Percentiles rank a stretch among this genome's conserved stretches.
These are phyloP conservation scores for Anthopleura xanthogrammica DNA, from an alignment of 92 coral and sea anemone genomes.

Conservation along the genomic window DNA sequence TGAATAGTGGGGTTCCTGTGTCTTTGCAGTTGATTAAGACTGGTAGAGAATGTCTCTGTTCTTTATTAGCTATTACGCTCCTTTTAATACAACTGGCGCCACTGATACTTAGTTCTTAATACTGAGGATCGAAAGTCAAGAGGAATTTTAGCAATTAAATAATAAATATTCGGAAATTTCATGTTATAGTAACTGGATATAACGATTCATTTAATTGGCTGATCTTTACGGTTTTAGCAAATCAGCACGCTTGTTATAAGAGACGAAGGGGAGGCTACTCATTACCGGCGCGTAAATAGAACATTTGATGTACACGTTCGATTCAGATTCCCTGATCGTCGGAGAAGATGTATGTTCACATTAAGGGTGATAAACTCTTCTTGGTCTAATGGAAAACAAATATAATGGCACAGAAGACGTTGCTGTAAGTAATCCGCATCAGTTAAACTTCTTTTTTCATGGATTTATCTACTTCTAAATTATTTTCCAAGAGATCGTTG, in stretches of 20 bases:
- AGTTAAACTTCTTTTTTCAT: background rate
- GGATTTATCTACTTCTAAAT: constrained; percentile 1
- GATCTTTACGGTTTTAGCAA: background rate
- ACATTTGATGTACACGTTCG: background rate
- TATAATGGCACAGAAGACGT: constrained; percentile 26
- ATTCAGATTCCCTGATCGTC: background rate
- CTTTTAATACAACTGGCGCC: background rate
- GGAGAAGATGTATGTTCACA: background rate
- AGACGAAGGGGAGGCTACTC: constrained; percentile 20
- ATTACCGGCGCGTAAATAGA: constrained; percentile 15
- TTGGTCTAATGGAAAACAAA: constrained; percentile 23
- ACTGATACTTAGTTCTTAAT: background rate
- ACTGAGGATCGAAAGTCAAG: background rate
- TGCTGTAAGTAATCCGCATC: background rate
- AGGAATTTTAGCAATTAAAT: background rate
- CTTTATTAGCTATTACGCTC: background rate
- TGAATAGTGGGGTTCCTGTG: background rate
- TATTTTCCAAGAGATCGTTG: background rate
- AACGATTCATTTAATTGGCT: constrained; percentile 18
- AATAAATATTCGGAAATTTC: background rate
- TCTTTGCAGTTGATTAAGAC: background rate
- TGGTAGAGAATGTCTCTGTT: background rate
- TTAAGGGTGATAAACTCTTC: background rate
- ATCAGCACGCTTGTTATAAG: background rate
- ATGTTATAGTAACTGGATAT: background rate